A percentile compares a stretch with the other conserved stretches of the same genome.
Evolutionary conservation across 1,140 invertebrate species (phyloP).

Genomic region (Rhyacophila brunnea): DNA sequence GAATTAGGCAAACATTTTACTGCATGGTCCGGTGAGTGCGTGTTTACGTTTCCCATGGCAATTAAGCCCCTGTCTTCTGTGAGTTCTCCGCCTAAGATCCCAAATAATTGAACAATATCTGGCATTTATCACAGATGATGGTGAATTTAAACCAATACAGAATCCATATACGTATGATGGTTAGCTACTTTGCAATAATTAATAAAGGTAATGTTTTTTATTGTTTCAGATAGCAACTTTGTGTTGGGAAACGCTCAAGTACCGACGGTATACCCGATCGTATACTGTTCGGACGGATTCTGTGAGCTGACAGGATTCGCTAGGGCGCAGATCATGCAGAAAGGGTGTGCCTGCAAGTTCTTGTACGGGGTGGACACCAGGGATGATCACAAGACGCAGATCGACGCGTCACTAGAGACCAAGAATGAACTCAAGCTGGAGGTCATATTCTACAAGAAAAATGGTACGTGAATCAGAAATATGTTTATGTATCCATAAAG

Average conservation of each 20-base stretch:
- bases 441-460: conserved; percentile 93
- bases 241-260: conserved; percentile 96
- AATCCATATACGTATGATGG: too few species aligned
- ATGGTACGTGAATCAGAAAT: conserved; percentile 67
- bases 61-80: too few species aligned
- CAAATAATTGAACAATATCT: too few species aligned
- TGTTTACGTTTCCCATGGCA: too few species aligned
- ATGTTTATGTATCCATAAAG: too few species aligned
- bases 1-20: too few species aligned
- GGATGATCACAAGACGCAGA: conserved; percentile 84
- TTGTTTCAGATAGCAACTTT: conserved; percentile 92
- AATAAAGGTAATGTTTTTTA: conserved; percentile 36
- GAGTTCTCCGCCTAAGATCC: too few species aligned
- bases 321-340: conserved; percentile 95
- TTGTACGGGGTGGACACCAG: conserved; percentile 88
- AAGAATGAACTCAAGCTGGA: conserved; percentile 92
- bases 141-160: too few species aligned
- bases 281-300: conserved; percentile 97
- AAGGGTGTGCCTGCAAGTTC: conserved; percentile 94
- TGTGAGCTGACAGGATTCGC: conserved; percentile 93
- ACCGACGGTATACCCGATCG: conserved; percentile 82
- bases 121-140: too few species aligned
- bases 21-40: too few species aligned
- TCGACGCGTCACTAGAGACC: conserved; percentile 83
- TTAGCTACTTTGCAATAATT: too few species aligned